Percentiles rank a stretch among this genome's conserved stretches.
These are phyloP conservation scores for Maconellicoccus hirsutus DNA, from an alignment of 1,140 invertebrate genomes.

Conservation along the genomic window DNA sequence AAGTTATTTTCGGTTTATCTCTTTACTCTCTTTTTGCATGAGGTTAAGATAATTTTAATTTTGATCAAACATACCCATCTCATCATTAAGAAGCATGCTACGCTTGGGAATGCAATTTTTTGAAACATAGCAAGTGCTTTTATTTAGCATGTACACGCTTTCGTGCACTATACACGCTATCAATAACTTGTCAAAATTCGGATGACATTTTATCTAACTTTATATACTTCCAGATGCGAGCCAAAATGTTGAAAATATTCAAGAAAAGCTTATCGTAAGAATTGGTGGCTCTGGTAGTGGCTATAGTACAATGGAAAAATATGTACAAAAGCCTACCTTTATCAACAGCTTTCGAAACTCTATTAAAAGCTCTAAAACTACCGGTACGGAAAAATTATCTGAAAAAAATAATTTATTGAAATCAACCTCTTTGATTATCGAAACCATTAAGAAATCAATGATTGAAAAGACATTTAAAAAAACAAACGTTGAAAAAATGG, in stretches of 20 bases:
- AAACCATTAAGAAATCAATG: neutral
- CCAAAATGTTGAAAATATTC: neutral
- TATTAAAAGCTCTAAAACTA: neutral
- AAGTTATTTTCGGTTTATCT: neutral
- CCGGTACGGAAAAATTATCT: neutral
- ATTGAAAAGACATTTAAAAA: neutral
- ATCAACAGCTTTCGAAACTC: constrained; percentile 9
- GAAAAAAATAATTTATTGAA: neutral
- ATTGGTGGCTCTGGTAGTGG: neutral
- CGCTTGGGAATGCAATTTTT: neutral
- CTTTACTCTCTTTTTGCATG: neutral
- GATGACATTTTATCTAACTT: neutral
- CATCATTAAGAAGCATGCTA: neutral
- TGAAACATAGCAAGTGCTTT: neutral
- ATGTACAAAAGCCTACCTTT: neutral
- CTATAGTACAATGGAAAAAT: neutral
- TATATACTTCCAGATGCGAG: constrained; percentile 15
- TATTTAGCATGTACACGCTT: neutral
- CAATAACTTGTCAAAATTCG: neutral
- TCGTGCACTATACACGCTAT: neutral
- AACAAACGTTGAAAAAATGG: neutral
- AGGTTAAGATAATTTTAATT: too few species aligned
- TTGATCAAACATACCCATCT: neutral
- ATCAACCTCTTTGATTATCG: neutral
- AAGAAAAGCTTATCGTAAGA: neutral